Evolutionary conservation across 2,113 vertebrate genomes (phyloP).

Genomic region (Gopherus flavomarginatus): DNA sequence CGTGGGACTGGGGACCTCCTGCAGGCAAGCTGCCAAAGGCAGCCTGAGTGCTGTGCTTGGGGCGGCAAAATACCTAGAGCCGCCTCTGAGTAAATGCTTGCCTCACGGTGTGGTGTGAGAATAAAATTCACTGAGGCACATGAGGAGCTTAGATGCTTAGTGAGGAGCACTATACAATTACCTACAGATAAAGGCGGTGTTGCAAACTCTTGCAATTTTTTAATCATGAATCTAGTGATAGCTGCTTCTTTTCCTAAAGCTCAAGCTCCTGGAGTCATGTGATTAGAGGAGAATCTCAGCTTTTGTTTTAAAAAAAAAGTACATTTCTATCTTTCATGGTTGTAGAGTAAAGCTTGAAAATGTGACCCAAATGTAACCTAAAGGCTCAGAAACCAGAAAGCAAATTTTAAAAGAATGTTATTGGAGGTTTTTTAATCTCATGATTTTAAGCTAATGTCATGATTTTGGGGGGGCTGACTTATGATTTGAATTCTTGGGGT

Average conservation of each 20-base stretch:
- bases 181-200: neutral
- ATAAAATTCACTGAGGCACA: neutral
- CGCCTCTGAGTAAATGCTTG: neutral
- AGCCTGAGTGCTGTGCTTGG: too few relatives aligned
- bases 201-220: neutral
- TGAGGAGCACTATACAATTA: conserved; percentile 32
- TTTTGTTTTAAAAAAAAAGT: neutral
- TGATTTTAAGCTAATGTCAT: neutral
- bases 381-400: neutral
- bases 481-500: neutral
- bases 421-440: neutral
- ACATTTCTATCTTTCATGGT: neutral
- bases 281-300: neutral
- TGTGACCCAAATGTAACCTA: neutral
- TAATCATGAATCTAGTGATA: neutral
- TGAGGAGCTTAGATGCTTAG: neutral
- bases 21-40: too few relatives aligned
- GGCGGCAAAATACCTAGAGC: too few relatives aligned
- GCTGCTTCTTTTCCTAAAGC: neutral
- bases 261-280: neutral
- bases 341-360: neutral
- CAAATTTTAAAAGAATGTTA: neutral
- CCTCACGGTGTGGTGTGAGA: neutral
- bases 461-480: neutral
- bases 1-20: too few relatives aligned